phyloP scores from a whole-genome alignment of 2,797 vertebrate genomes.

The Babyrousa celebensis region DNA sequence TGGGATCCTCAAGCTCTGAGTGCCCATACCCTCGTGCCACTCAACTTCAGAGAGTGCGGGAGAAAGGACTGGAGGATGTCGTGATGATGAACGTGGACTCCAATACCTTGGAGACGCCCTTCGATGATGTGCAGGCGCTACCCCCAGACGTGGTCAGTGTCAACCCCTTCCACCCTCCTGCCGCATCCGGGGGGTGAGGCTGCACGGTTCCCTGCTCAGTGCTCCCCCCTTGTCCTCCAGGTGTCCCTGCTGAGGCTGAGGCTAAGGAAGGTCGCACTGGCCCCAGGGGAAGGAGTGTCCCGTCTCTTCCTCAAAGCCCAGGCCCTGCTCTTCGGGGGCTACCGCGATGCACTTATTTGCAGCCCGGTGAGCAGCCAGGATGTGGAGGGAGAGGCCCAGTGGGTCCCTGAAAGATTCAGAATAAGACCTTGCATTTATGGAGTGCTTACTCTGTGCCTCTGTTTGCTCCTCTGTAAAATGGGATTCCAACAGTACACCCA shows the following conservation, averaged over 20 bases:
- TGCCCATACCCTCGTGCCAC: neutral
- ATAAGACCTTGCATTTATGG: neutral
- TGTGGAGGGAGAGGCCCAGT: fast-evolving
- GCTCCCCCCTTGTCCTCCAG: slow-evolving; percentile 83
- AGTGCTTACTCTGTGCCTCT: neutral
- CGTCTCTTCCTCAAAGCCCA: slow-evolving; percentile 95
- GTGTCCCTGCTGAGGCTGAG: slow-evolving; percentile 93
- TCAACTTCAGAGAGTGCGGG: slow-evolving; percentile 91
- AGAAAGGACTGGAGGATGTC: slow-evolving; percentile 94
- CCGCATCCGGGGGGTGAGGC: fast-evolving
- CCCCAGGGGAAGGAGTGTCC: slow-evolving; percentile 94
- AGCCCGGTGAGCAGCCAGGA: slow-evolving; percentile 88
- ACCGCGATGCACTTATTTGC: slow-evolving; percentile 93
- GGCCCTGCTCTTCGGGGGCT: slow-evolving; percentile 95
- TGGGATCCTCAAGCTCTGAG: neutral
- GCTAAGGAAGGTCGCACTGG: slow-evolving; percentile 93
- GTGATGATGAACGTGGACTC: slow-evolving; percentile 96
- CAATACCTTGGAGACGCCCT: slow-evolving; percentile 95
- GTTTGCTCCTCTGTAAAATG: slow-evolving; percentile 13
- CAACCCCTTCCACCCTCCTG: neutral
- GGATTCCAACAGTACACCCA: neutral
- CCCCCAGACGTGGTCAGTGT: slow-evolving; percentile 95
- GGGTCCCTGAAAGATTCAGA: neutral
- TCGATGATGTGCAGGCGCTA: slow-evolving; percentile 94
- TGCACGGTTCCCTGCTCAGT: slow-evolving; percentile 75